Percentiles rank a stretch among this genome's conserved stretches.
Evolutionary conservation across 2,888 invertebrate species (phyloP).

Genomic region (Blera fallax): DNA sequence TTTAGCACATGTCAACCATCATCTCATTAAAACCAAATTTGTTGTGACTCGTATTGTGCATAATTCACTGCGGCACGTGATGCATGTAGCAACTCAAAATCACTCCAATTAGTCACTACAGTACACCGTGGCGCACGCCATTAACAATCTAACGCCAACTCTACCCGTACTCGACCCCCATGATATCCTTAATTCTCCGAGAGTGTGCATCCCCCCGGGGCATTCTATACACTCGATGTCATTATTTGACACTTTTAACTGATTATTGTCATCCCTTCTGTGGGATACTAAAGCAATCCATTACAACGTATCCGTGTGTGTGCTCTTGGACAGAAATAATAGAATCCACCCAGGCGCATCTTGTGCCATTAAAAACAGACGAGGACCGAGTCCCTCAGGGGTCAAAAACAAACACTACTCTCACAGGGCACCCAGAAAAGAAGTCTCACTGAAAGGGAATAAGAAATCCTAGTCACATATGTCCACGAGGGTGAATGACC

Average conservation of each 20-base stretch:
- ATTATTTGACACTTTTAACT: constrained; percentile 60
- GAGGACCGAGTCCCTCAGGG: constrained; percentile 5
- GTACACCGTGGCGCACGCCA: constrained; percentile 22
- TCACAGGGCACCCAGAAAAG: not conserved
- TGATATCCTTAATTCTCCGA: constrained; percentile 36
- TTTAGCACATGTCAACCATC: not conserved
- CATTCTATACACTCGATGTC: constrained; percentile 13
- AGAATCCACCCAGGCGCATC: constrained; percentile 20
- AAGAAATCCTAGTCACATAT: not conserved
- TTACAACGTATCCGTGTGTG: constrained; percentile 6
- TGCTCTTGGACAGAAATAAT: not conserved
- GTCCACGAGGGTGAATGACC: not conserved
- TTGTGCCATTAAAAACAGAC: constrained; percentile 41
- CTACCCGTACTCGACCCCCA: constrained; percentile 8
- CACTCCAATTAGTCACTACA: constrained; percentile 50
- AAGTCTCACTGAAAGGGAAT: no score
- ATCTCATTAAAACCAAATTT: constrained; percentile 31
- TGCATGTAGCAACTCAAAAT: constrained; percentile 28
- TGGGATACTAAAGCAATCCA: constrained; percentile 26
- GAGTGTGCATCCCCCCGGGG: constrained; percentile 35
- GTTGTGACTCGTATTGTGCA: not conserved
- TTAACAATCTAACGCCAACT: constrained; percentile 59
- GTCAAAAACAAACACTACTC: not conserved
- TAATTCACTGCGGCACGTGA: constrained; percentile 4
- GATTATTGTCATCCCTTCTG: constrained; percentile 41